Conservation (phyloP, 2,797 vertebrate species). For the Enteromius treurensis region DNA sequence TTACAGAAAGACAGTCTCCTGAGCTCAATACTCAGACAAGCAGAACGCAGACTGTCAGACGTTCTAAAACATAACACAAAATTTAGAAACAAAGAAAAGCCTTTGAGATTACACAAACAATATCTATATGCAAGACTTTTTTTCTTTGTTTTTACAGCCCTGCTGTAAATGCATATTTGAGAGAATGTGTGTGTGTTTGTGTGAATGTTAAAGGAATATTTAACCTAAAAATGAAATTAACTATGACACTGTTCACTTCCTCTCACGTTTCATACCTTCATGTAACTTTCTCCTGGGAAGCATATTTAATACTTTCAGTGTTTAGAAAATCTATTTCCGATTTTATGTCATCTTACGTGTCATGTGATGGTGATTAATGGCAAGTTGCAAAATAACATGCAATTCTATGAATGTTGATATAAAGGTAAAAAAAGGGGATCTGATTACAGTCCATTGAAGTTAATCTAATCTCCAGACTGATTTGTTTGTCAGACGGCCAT, state of each 20-base stretch:
- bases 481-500: background rate
- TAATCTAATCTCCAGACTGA: background rate
- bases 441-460: background rate
- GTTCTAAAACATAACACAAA: constrained; percentile 11
- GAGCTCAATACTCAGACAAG: constrained; percentile 52
- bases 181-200: background rate
- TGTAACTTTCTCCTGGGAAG: background rate
- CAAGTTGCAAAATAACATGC: background rate
- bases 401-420: background rate
- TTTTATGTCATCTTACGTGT: background rate
- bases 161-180: background rate
- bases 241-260: background rate
- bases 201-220: background rate
- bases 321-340: background rate
- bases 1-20: constrained; percentile 35
- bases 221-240: background rate
- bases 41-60: constrained; percentile 52
- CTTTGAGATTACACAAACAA: constrained; percentile 33
- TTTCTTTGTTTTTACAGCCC: too few relatives aligned
- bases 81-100: constrained; percentile 40
- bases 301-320: background rate
- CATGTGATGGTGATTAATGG: background rate
- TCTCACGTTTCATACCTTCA: background rate
- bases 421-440: background rate
- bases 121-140: background rate